These are phyloP conservation scores for Falco punctatus DNA, from an alignment of 2,113 vertebrate genomes.

Conservation along the genomic window DNA sequence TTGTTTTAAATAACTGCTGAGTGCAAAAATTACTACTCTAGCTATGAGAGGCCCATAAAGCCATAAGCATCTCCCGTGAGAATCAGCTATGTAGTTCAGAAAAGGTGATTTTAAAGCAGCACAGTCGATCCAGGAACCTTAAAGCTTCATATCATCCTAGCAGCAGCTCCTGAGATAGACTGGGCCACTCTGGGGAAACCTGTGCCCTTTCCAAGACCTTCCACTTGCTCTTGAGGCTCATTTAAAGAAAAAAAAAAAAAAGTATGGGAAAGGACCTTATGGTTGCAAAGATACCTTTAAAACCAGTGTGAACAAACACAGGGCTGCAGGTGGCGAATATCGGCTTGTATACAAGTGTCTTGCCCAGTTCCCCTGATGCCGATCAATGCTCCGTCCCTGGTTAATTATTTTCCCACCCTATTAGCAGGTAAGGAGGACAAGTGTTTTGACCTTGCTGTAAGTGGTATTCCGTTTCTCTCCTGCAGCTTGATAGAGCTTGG, in stretches of 20 bases:
- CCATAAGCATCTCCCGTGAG: background rate
- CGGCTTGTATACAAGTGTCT: background rate
- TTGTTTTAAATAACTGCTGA: background rate
- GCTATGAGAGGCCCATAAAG: background rate
- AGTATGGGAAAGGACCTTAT: background rate
- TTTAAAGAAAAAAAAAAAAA: background rate
- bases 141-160: background rate
- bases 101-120: background rate
- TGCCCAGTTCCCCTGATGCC: background rate
- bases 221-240: background rate
- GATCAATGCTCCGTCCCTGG: background rate
- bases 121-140: background rate
- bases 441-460: background rate
- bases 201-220: background rate
- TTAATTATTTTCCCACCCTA: background rate
- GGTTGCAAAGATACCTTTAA: background rate
- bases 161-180: background rate
- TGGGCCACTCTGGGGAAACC: background rate
- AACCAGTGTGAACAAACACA: background rate
- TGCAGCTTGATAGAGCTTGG: background rate
- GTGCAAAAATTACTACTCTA: background rate
- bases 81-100: background rate
- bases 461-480: background rate
- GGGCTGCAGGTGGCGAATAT: background rate
- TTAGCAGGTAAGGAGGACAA: background rate